Conservation (phyloP, 1,140 invertebrate species). For the Hycleus phaleratus region DNA sequence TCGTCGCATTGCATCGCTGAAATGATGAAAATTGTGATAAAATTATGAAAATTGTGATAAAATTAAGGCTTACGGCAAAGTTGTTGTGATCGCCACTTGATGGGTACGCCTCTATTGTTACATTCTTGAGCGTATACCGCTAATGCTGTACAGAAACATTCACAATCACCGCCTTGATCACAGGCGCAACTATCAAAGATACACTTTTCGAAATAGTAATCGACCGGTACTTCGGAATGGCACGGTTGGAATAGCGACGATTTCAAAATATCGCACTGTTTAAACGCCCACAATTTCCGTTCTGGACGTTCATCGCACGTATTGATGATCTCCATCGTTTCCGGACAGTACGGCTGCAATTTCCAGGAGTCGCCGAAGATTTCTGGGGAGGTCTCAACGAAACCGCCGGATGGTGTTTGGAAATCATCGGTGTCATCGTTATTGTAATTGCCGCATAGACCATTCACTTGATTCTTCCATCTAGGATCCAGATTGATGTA, state of each 20-base stretch:
- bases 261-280: constrained; percentile 68
- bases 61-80: constrained; percentile 64
- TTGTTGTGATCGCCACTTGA: constrained; percentile 73
- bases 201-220: constrained; percentile 61
- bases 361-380: constrained; percentile 86
- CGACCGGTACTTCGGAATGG: constrained; percentile 68
- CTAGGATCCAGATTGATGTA: constrained; percentile 67
- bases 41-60: not conserved
- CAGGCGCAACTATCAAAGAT: constrained; percentile 79
- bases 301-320: constrained; percentile 67
- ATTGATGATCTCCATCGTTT: constrained; percentile 47
- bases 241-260: constrained; percentile 64
- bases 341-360: constrained; percentile 65
- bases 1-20: constrained; percentile 82
- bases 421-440: constrained; percentile 75
- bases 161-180: constrained; percentile 81
- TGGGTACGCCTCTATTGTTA: constrained; percentile 56
- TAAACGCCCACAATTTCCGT: constrained; percentile 67
- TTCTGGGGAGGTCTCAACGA: constrained; percentile 59
- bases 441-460: constrained; percentile 88
- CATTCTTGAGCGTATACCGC: constrained; percentile 81
- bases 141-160: constrained; percentile 80
- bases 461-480: constrained; percentile 69
- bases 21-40: constrained; percentile 9
- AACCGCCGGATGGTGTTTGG: constrained; percentile 68